Evolutionary conservation across 2,797 vertebrate species (phyloP).

Genomic region (Pantherophis alleghaniensis): DNA sequence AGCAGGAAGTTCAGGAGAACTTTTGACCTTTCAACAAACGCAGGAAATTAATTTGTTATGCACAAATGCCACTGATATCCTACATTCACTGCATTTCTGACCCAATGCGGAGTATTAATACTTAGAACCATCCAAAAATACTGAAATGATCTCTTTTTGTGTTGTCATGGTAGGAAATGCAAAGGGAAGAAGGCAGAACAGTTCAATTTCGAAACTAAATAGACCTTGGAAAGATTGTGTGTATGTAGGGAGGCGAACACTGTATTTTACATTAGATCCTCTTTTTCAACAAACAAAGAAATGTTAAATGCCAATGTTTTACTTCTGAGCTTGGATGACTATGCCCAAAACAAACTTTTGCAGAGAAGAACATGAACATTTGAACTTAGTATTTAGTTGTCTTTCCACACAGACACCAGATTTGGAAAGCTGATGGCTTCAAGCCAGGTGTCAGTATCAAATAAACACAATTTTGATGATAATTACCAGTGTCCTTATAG

Average conservation of each 20-base stretch:
- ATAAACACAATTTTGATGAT: background rate
- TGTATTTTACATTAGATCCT: background rate
- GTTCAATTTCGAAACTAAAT: background rate
- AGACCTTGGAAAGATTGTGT: conserved; percentile 16
- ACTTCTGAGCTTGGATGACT: conserved; percentile 58
- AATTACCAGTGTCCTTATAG: conserved; percentile 63
- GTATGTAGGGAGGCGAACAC: background rate
- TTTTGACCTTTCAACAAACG: background rate
- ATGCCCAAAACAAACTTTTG: conserved; percentile 37
- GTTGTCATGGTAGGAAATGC: background rate
- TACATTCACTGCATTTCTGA: background rate
- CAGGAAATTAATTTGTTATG: background rate
- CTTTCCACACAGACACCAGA: conserved; percentile 6
- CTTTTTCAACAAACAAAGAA: conserved; percentile 25
- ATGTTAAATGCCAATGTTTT: conserved; percentile 19
- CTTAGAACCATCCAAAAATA: background rate
- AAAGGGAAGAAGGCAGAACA: background rate
- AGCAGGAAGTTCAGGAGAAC: background rate
- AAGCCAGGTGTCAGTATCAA: background rate
- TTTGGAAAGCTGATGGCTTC: background rate
- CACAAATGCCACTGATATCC: background rate
- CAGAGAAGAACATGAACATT: conserved; percentile 56
- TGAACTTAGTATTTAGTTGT: conserved; percentile 43
- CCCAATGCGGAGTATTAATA: background rate
- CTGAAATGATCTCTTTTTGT: background rate